A percentile compares a stretch with the other conserved stretches of the same genome.
Conservation (phyloP, 2,888 invertebrate species). For the Pollenia amentaria region DNA sequence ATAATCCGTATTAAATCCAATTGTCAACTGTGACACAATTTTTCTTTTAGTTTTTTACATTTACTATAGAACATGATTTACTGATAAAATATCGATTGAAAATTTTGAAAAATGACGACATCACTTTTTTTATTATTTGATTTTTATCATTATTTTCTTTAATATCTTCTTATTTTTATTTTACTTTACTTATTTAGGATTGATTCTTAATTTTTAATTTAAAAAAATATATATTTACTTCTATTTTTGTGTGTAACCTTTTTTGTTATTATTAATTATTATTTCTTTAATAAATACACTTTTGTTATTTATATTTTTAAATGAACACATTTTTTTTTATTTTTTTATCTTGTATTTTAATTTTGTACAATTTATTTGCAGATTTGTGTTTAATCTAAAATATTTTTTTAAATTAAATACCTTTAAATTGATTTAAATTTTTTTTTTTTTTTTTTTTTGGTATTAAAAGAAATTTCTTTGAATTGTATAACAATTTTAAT, state of each 20-base stretch:
- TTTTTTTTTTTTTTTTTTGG: background rate
- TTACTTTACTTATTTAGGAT: slow-evolving; percentile 22
- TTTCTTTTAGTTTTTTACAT: slow-evolving; percentile 64
- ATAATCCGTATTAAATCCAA: slow-evolving; percentile 75
- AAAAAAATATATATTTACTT: background rate
- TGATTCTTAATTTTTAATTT: background rate
- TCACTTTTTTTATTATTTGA: slow-evolving; percentile 41
- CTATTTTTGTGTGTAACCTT: background rate
- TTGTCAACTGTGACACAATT: slow-evolving; percentile 76
- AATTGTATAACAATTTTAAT: no score
- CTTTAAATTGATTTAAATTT: background rate
- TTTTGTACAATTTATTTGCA: background rate
- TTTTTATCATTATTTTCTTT: background rate
- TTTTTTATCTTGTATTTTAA: background rate
- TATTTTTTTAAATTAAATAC: background rate
- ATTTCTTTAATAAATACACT: slow-evolving; percentile 2
- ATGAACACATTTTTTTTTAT: slow-evolving; percentile 8
- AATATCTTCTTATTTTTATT: background rate
- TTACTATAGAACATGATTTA: slow-evolving; percentile 71
- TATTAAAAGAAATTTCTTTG: background rate
- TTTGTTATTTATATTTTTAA: slow-evolving; percentile 12
- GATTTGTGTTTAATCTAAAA: background rate
- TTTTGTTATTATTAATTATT: slow-evolving; percentile 3
- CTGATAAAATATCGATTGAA: slow-evolving; percentile 47
- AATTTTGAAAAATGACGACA: slow-evolving; percentile 55